A percentile compares a stretch with the other conserved stretches of the same genome.
These are phyloP conservation scores for Ageneiosus marmoratus DNA, from an alignment of 2,113 vertebrate species.

Conservation along the genomic window DNA sequence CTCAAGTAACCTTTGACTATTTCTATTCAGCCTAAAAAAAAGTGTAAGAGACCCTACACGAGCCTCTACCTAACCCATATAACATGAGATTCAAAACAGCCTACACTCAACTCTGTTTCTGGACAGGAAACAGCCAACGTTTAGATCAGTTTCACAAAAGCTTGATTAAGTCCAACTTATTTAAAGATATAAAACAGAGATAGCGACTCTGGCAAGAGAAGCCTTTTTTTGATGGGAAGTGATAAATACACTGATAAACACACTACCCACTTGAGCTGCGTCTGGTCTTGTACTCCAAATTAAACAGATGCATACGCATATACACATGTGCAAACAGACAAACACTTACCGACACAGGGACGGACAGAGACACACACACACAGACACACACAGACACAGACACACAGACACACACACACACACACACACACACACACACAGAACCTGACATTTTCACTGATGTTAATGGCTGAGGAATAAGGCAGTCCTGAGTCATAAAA, in stretches of 20 bases:
- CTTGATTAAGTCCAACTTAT: constrained; percentile 26
- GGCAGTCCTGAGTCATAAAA: not conserved
- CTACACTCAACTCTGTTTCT: constrained; percentile 19
- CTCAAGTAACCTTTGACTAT: constrained; percentile 21
- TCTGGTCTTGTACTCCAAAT: constrained; percentile 39
- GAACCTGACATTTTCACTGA: not conserved
- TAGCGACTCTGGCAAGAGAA: constrained; percentile 33
- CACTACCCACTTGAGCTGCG: constrained; percentile 22
- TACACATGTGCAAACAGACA: constrained; percentile 28
- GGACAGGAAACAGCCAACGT: constrained; percentile 15
- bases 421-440: constrained; percentile 8
- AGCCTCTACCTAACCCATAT: not conserved
- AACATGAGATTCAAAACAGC: not conserved
- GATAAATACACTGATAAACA: constrained; percentile 50
- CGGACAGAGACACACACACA: too few species aligned
- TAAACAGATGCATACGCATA: constrained; percentile 11
- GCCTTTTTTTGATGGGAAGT: constrained; percentile 18
- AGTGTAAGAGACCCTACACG: not conserved
- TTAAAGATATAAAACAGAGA: constrained; percentile 43
- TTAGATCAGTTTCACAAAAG: constrained; percentile 21
- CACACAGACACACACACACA: constrained; percentile 22
- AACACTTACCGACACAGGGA: constrained; percentile 2
- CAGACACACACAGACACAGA: constrained; percentile 6
- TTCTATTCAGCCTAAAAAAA: not conserved
- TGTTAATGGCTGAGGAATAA: constrained; percentile 16